These are phyloP conservation scores for Eurypyga helias DNA, from an alignment of 2,113 vertebrate species.

Conservation along the genomic window DNA sequence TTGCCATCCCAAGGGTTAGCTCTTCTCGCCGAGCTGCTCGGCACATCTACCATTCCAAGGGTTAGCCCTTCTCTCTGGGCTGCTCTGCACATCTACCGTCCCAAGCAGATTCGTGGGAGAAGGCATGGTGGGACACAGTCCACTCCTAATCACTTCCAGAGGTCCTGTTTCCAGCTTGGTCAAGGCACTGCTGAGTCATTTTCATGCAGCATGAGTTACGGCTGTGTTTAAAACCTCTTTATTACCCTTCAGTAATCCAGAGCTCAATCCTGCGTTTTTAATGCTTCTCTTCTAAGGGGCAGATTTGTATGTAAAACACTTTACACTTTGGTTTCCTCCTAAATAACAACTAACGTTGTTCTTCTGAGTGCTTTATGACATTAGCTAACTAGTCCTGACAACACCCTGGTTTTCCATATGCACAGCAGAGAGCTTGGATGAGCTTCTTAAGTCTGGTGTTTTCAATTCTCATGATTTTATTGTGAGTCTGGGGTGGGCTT, in stretches of 20 bases:
- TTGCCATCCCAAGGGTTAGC: too few species aligned
- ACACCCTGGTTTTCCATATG: conserved; percentile 58
- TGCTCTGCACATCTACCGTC: background rate
- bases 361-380: conserved; percentile 61
- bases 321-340: conserved; percentile 66
- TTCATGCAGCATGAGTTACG: conserved; percentile 50
- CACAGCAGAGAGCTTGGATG: conserved; percentile 53
- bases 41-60: too few species aligned
- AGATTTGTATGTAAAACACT: conserved; percentile 69
- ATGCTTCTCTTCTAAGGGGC: conserved; percentile 34
- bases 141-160: conserved; percentile 36
- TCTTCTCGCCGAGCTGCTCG: too few species aligned
- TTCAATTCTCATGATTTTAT: conserved; percentile 52
- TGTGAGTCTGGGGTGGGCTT: conserved; percentile 36
- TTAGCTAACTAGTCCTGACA: conserved; percentile 55
- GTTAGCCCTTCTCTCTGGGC: too few species aligned
- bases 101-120: background rate
- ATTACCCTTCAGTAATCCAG: conserved; percentile 43
- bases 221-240: conserved; percentile 46
- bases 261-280: background rate
- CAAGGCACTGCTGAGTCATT: conserved; percentile 49
- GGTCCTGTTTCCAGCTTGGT: conserved; percentile 24
- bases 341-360: conserved; percentile 53
- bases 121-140: background rate
- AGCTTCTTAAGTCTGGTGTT: conserved; percentile 39